These are phyloP conservation scores for Diachrysia chrysitis DNA, from an alignment of 2,888 invertebrate species.

Conservation along the genomic window DNA sequence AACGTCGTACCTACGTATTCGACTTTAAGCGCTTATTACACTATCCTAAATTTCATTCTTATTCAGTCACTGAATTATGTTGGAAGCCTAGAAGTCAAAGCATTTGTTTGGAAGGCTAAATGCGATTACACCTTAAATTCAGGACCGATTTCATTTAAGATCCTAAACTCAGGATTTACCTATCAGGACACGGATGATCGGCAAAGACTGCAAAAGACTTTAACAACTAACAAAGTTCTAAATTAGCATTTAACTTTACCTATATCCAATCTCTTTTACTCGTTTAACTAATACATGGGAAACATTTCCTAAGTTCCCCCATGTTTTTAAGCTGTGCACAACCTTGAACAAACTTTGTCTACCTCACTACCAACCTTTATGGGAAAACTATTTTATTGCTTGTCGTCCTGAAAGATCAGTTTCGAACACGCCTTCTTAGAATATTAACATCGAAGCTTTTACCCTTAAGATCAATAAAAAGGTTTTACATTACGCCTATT, in stretches of 20 bases:
- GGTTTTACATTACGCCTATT: neutral
- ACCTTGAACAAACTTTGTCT: slow-evolving; percentile 43
- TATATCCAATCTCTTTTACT: neutral
- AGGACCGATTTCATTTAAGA: too few species aligned
- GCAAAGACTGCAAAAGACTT: neutral
- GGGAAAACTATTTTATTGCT: slow-evolving; percentile 50
- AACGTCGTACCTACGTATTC: too few species aligned
- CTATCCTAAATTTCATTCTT: too few species aligned
- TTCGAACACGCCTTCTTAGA: slow-evolving; percentile 26
- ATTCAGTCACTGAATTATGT: too few species aligned
- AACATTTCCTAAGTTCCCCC: slow-evolving; percentile 14
- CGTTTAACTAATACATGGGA: neutral
- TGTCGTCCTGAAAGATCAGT: slow-evolving; percentile 21
- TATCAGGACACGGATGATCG: too few species aligned
- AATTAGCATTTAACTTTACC: neutral
- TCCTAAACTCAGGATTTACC: too few species aligned
- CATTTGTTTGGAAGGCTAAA: too few species aligned
- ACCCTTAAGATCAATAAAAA: slow-evolving; percentile 18
- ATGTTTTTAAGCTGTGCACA: slow-evolving; percentile 35
- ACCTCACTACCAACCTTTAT: slow-evolving; percentile 44
- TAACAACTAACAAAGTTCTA: neutral
- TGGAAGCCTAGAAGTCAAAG: too few species aligned
- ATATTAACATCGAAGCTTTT: slow-evolving; percentile 13
- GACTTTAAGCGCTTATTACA: too few species aligned
- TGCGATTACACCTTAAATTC: too few species aligned